phyloP scores from a whole-genome alignment of 2,113 vertebrate species.

The Rhombomys opimus region DNA sequence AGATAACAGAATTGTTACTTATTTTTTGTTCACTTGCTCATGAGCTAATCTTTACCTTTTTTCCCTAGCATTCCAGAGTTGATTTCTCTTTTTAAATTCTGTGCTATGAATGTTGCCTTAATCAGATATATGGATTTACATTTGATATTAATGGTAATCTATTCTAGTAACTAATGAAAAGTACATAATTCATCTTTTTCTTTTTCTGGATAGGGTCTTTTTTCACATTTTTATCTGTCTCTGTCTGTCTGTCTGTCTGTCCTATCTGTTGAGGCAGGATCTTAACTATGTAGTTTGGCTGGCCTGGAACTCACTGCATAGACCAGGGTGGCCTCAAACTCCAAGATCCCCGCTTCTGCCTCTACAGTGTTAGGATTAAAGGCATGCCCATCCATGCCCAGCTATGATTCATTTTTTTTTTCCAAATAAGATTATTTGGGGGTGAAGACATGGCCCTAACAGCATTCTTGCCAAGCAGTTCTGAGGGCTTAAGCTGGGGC shows the following conservation, averaged over 20 bases:
- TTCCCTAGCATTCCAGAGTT: not conserved
- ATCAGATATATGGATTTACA: not conserved
- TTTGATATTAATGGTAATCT: constrained; percentile 50
- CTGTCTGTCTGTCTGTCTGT: no score
- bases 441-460: not conserved
- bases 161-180: constrained; percentile 30
- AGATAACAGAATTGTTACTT: not conserved
- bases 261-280: no score
- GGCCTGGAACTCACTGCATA: not conserved
- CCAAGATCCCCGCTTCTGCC: not conserved
- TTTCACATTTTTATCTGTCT: no score
- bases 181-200: not conserved
- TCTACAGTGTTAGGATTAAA: not conserved
- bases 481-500: not conserved
- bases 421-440: no score
- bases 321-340: not conserved
- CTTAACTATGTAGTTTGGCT: not conserved
- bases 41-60: constrained; percentile 1
- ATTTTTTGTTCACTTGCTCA: not conserved
- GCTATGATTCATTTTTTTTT: not conserved
- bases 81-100: constrained; percentile 4
- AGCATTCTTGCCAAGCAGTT: not conserved
- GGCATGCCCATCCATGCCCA: no score
- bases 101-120: constrained; percentile 18
- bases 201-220: not conserved